A percentile compares a stretch with the other conserved stretches of the same genome.
phyloP scores from a whole-genome alignment of 2,113 vertebrate genomes.

The Chinchilla lanigera region DNA sequence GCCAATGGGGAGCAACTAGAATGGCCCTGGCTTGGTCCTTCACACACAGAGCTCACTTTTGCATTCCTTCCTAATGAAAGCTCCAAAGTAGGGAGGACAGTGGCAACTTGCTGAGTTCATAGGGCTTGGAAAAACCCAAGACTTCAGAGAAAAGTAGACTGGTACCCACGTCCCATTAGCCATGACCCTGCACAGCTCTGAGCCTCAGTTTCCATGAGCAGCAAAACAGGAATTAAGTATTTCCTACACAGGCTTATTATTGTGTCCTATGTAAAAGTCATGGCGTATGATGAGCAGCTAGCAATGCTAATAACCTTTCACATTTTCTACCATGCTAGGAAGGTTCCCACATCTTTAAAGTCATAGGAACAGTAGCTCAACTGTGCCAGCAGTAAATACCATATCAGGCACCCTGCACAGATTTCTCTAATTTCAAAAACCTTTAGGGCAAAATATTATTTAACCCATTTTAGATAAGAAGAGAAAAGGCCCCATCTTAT shows the following conservation, averaged over 20 bases:
- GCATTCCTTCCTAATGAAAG: background rate
- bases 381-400: background rate
- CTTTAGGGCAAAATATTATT: background rate
- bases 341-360: background rate
- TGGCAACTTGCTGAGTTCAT: background rate
- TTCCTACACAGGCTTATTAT: background rate
- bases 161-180: background rate
- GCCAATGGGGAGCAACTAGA: background rate
- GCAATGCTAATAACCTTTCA: background rate
- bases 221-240: background rate
- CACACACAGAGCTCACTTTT: background rate
- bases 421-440: background rate
- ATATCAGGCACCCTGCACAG: background rate
- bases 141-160: background rate
- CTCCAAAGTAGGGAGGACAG: background rate
- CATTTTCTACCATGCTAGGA: background rate
- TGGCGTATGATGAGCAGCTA: background rate
- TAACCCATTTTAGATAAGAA: background rate
- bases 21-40: rapidly evolving
- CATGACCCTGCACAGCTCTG: background rate
- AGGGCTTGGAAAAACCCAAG: background rate
- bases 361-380: background rate
- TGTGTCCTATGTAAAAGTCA: background rate
- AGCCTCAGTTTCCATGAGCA: background rate
- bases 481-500: background rate